phyloP scores from a whole-genome alignment of 2,113 vertebrate species.

The Porphyrio hochstetteri region DNA sequence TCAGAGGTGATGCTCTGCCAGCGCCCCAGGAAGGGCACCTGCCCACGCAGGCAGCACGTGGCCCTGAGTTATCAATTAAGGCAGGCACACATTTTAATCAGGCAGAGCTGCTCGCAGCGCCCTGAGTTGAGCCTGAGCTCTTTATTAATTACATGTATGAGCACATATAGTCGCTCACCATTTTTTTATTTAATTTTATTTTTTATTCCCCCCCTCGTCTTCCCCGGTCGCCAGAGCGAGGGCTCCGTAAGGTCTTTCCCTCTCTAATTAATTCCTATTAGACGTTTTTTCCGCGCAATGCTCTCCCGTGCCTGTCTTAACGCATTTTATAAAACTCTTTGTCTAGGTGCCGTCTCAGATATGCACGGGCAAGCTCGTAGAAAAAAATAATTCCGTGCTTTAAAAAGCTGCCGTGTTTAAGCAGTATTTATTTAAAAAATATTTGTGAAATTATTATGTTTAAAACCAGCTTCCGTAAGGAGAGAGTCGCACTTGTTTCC shows the following conservation, averaged over 20 bases:
- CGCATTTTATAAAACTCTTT: not conserved
- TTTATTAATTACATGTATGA: not conserved
- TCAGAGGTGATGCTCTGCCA: not conserved
- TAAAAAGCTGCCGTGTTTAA: not conserved
- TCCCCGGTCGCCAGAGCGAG: not conserved
- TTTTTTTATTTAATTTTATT: too few species aligned
- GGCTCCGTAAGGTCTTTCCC: not conserved
- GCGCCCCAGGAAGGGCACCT: not conserved
- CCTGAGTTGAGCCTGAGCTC: not conserved
- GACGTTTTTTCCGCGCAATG: not conserved
- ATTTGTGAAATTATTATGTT: not conserved
- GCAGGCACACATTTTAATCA: not conserved
- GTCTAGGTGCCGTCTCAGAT: not conserved
- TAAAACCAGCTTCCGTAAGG: not conserved
- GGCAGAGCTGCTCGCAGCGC: not conserved
- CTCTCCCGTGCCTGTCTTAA: not conserved
- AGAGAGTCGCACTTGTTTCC: conserved; percentile 34
- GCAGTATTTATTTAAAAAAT: not conserved
- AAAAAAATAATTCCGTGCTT: not conserved
- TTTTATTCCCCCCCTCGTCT: not conserved
- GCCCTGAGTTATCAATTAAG: not conserved
- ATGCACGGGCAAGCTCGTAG: not conserved
- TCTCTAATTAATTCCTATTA: not conserved
- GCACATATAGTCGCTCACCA: not conserved
- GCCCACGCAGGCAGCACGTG: not conserved